Evolutionary conservation across 1,140 invertebrate species (phyloP).

Genomic region (Cyphomyrmex costatus): DNA sequence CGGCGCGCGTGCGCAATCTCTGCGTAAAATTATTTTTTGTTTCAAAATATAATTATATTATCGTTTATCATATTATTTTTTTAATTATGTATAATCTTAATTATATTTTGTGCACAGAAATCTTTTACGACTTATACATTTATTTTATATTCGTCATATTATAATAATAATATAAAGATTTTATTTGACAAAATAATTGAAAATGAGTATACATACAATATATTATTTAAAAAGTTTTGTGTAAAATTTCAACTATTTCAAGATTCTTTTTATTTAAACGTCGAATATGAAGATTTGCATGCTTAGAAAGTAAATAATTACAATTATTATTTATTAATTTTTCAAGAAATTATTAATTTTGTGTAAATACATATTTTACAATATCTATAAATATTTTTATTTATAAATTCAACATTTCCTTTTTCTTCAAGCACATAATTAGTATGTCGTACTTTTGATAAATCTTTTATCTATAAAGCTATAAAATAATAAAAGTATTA

Average conservation of each 20-base stretch:
- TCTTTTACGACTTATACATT: background rate
- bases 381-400: no score
- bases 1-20: background rate
- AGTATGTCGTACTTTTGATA: no score
- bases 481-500: no score
- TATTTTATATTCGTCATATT: no score
- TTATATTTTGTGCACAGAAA: background rate
- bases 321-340: no score
- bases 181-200: background rate
- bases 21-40: background rate
- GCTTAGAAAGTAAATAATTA: no score
- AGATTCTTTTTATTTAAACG: background rate
- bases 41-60: background rate
- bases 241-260: background rate
- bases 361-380: no score
- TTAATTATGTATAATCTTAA: slow-evolving; percentile 10
- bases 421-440: no score
- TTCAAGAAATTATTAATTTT: no score
- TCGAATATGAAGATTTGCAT: background rate
- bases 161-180: background rate
- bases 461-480: no score
- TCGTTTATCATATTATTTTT: slow-evolving; percentile 12
- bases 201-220: background rate
- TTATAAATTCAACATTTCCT: no score
- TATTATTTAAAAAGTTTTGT: background rate